A percentile compares a stretch with the other conserved stretches of the same genome.
These are phyloP conservation scores for Cyclargus thomasi DNA, from an alignment of 1,140 invertebrate genomes.

Conservation along the genomic window DNA sequence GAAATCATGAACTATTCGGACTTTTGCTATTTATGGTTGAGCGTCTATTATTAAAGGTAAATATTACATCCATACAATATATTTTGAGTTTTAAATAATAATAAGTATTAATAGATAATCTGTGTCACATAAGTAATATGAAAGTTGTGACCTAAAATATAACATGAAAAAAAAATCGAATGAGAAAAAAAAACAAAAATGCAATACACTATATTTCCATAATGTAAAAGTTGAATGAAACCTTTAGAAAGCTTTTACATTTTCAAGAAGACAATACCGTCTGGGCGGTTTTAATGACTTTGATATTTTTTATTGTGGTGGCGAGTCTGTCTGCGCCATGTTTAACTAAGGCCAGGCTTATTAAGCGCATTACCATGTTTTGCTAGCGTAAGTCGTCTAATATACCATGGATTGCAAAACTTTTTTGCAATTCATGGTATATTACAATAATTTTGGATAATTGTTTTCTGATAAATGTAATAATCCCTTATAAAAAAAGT, in stretches of 20 bases:
- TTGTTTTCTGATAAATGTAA: too few species aligned
- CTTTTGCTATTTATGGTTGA: too few species aligned
- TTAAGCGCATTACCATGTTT: conserved; percentile 5
- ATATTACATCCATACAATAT: too few species aligned
- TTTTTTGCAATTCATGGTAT: too few species aligned
- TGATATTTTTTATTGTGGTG: conserved; percentile 15
- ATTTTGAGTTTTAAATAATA: too few species aligned
- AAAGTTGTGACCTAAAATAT: not conserved
- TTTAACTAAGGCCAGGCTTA: not conserved
- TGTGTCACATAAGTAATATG: too few species aligned
- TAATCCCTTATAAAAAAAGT: too few species aligned
- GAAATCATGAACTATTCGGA: too few species aligned
- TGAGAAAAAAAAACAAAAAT: not conserved
- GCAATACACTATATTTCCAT: not conserved
- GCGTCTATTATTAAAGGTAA: too few species aligned
- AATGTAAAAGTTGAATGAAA: conserved; percentile 15
- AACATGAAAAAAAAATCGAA: not conserved
- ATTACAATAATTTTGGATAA: too few species aligned
- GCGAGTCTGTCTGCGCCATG: conserved; percentile 8
- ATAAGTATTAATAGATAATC: too few species aligned
- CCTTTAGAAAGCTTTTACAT: conserved; percentile 15
- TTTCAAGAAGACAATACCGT: conserved; percentile 14
- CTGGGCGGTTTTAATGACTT: conserved; percentile 13
- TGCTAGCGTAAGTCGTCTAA: not conserved
- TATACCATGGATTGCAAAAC: too few species aligned